phyloP scores from a whole-genome alignment of 2,888 invertebrate genomes.

The Euzetes globulus region DNA sequence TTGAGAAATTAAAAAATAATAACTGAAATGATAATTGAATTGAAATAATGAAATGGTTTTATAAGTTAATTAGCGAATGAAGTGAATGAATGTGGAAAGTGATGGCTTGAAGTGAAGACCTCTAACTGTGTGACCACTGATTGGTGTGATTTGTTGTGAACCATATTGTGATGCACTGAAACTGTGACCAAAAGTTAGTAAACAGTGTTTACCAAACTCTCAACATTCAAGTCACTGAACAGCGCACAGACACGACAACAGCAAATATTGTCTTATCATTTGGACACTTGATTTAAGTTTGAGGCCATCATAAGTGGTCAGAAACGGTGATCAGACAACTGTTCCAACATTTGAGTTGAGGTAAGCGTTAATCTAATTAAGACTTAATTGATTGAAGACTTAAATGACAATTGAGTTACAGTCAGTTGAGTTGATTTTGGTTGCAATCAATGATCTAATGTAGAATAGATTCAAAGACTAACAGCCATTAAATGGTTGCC shows the following conservation, averaged over 20 bases:
- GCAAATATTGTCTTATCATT: background rate
- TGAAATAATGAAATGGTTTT: too few relatives aligned
- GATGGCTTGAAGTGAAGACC: too few relatives aligned
- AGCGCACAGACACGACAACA: background rate
- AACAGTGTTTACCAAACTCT: too few relatives aligned
- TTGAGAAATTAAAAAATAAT: too few relatives aligned
- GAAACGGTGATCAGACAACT: background rate
- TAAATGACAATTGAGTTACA: background rate
- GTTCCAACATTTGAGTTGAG: background rate
- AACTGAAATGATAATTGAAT: too few relatives aligned
- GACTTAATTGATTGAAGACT: background rate
- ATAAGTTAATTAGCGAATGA: too few relatives aligned
- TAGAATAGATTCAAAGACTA: too few relatives aligned
- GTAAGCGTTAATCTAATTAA: background rate
- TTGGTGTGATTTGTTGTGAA: background rate
- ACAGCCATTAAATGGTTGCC: too few relatives aligned
- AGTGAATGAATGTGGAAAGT: too few relatives aligned
- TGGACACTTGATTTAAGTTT: background rate
- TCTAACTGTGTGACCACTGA: background rate
- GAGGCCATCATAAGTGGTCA: background rate
- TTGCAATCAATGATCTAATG: background rate
- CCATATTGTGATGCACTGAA: constrained; percentile 17
- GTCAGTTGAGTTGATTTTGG: background rate
- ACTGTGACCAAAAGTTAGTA: background rate
- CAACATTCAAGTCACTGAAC: too few relatives aligned